Percentiles rank a stretch among this genome's conserved stretches.
phyloP scores from a whole-genome alignment of 1,140 invertebrate genomes.

The Tribolium castaneum region DNA sequence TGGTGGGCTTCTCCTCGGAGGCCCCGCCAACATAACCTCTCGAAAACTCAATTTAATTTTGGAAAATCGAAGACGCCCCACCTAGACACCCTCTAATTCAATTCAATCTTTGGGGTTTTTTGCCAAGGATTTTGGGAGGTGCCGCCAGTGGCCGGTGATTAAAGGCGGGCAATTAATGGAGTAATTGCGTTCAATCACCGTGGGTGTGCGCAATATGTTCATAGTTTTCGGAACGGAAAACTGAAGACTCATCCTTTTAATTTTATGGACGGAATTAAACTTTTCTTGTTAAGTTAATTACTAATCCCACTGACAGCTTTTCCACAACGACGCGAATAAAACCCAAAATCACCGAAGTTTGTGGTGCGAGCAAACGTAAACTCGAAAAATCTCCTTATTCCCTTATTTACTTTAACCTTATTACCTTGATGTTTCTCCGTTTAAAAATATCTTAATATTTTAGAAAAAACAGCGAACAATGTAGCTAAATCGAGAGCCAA shows the following conservation, averaged over 20 bases:
- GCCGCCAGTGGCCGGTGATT: neutral
- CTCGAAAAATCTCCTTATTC: neutral
- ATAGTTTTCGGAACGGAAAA: neutral
- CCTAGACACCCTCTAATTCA: slow-evolving; percentile 29
- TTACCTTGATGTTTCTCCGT: too few species aligned
- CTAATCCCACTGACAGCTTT: neutral
- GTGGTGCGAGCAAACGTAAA: neutral
- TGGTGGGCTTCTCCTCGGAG: neutral
- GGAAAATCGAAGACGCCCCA: slow-evolving; percentile 42
- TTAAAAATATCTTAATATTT: too few species aligned
- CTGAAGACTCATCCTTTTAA: neutral
- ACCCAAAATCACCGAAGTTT: neutral
- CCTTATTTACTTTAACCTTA: too few species aligned
- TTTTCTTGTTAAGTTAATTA: neutral
- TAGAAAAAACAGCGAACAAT: too few species aligned
- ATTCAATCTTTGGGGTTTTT: slow-evolving; percentile 24
- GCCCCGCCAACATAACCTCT: slow-evolving; percentile 43
- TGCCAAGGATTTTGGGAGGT: neutral
- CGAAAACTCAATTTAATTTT: slow-evolving; percentile 39
- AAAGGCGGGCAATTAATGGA: neutral
- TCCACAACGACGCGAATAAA: neutral
- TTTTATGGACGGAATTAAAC: neutral
- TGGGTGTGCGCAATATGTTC: neutral
- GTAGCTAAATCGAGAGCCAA: too few species aligned
- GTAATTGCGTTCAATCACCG: neutral